Base-by-base conservation (phyloP, 2,888 invertebrate genomes). In the Drosophila fungiperda region DNA sequence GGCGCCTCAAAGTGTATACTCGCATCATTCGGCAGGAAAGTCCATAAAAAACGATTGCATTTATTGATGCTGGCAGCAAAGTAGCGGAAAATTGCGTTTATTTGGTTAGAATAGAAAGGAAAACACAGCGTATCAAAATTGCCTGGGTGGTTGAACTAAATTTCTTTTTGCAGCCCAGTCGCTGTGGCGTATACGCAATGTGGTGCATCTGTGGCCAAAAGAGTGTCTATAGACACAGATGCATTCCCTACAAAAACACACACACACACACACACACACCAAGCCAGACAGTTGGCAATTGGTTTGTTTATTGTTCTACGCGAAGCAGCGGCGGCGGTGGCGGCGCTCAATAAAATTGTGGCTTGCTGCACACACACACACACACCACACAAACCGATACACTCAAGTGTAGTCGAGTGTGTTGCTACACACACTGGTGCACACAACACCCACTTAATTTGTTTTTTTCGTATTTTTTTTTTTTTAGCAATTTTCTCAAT, bases 101-200 rank as follows among this genome's bases (percentile, higher is more conserved):
- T 88, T 85, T 80, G 68, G 59, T 40, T 20, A 62, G 49, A 71
- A 70, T 65, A 3, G n/a, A 38, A 61, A 67, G 65, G 57, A 68
- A 73, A 81, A 78, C 67, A 71, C 36, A 42, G 26, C 52, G 60
- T 29, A 45, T 55, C 53, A 50, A 69, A 64, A 73, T 55, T 55
- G 63, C 48, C 49, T 38, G 61, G 62, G 53, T 65, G 68, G 66
- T 79, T 87, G 83, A 85, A 81, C 87, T 81, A 75, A 78, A 85
- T 85, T 45, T 62, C 29, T 26, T 33, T 60, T 61, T 29, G 29
- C 36, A 32, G n/a, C 45, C 61, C 53, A 45, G 50, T 60, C 40
- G 45, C 73, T 62, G 79, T 53, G 82, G 84, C 89, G 85, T 87
- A 86, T 86, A 79, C 85, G 84, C 79, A 82, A 89, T 81, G 62